Percentiles rank a stretch among this genome's conserved stretches.
Conservation (phyloP, 2,113 vertebrate species). For the Pteronura brasiliensis region DNA sequence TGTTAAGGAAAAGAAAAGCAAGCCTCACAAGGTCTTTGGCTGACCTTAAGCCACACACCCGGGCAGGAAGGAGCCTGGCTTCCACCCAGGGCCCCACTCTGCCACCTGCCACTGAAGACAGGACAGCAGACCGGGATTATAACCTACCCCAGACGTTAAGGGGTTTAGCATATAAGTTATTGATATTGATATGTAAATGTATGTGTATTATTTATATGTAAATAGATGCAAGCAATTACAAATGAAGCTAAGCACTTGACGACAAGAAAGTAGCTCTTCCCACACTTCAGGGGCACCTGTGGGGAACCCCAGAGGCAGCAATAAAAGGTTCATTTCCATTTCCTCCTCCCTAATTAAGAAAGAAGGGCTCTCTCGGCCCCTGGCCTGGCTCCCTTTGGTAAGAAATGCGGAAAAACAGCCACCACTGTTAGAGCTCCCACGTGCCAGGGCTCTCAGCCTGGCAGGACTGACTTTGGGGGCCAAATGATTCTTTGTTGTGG, state of each 20-base stretch:
- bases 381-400: not conserved
- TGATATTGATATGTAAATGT: constrained; percentile 32
- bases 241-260: not conserved
- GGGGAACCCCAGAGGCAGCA: not conserved
- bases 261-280: not conserved
- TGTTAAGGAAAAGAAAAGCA: not conserved
- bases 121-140: no score
- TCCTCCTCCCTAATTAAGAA: not conserved
- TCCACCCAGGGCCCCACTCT: not conserved
- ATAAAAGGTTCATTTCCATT: not conserved
- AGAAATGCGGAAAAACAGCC: not conserved
- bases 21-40: not conserved
- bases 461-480: not conserved
- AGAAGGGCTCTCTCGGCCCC: not conserved
- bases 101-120: not conserved
- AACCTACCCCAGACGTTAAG: not conserved
- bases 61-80: not conserved
- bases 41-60: not conserved
- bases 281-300: not conserved
- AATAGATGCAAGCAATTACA: constrained; percentile 34
- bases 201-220: constrained; percentile 10
- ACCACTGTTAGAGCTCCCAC: no score
- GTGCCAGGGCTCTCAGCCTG: not conserved
- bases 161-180: not conserved
- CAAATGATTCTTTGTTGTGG: fast-evolving